Evolutionary conservation across 2,797 vertebrate species (phyloP), one percentile per base, ranked within the genome.

Genomic region (Erithacus rubecula): DNA sequence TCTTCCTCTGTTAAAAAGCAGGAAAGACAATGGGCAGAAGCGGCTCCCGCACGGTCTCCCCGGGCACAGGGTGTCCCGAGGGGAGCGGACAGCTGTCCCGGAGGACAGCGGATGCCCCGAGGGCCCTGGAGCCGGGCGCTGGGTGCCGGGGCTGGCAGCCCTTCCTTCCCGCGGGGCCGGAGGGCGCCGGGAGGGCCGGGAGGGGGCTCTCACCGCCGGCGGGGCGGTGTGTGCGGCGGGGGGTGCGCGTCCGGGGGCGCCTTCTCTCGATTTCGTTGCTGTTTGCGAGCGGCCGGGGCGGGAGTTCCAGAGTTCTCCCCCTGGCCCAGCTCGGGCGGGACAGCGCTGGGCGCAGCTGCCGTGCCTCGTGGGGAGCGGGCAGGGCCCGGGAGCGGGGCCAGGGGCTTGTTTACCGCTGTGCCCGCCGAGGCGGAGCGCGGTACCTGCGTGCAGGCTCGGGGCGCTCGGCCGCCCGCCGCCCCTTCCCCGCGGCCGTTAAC

Each of bases 151-250:
- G 8, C 52, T 5, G 63, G 19, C 67, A 30, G 44, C 39, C 12
- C 24, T 21, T 12, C n/a, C 22, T 21, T 13, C 20, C 22, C 46
- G 11, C 20, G 8, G 36, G 12, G 37, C n/a, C 71, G 4, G 30
- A 7, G 39, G 8, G 44, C 3, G 24, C 53, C 15, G 22, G 23
- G 21, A 36, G 44, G 49, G 83, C 63, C 70, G 12, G 14, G 44
- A 18, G n/a, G 43, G 34, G 36, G 34, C 56, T 12, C 7, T 8
- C 87, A 10, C 11, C 24, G 14, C 19, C 2, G 10, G 16, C 1
- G 26, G 2, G 26, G 4, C 5, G 13, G 30, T 0, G 47, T 1
- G 39, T 11, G n/a, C 2, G 55, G 11, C 23, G 21, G 6, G 29
- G 6, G 8, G 8, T 1, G 16, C 2, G 47, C 14, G 2, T 18